Percentiles rank a stretch among this genome's conserved stretches.
Conservation (phyloP, 2,888 invertebrate species). For the Eucriotettix oculatus region DNA sequence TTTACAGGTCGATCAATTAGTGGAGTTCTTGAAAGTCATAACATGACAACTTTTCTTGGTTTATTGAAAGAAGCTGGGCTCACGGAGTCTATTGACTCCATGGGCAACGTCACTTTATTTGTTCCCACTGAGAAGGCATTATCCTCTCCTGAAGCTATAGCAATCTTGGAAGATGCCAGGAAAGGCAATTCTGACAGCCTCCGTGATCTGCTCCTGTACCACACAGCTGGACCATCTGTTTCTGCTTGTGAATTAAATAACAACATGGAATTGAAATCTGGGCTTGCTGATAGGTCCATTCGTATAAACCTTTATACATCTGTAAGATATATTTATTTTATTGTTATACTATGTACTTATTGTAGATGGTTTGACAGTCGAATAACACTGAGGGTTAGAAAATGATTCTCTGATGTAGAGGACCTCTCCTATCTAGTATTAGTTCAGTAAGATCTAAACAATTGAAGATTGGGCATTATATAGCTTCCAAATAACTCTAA, state of each 20-base stretch:
- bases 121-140: constrained; percentile 31
- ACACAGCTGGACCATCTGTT: constrained; percentile 37
- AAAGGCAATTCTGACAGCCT: constrained; percentile 29
- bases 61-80: constrained; percentile 26
- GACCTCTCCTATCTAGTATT: too few species aligned
- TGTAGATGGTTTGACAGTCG: too few species aligned
- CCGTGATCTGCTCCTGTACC: constrained; percentile 41
- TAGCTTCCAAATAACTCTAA: too few species aligned
- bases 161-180: constrained; percentile 20
- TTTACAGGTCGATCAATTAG: constrained; percentile 24
- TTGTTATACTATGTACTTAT: not conserved
- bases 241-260: constrained; percentile 37
- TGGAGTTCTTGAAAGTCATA: constrained; percentile 37
- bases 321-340: constrained; percentile 23
- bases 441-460: too few species aligned
- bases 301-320: constrained; percentile 43
- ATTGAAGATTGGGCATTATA: too few species aligned
- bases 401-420: not conserved
- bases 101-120: constrained; percentile 30
- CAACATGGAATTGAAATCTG: constrained; percentile 33
- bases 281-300: constrained; percentile 29
- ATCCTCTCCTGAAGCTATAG: constrained; percentile 13
- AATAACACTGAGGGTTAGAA: too few species aligned
- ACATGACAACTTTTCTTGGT: constrained; percentile 40
- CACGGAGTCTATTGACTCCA: constrained; percentile 21